Evolutionary conservation across 2,888 invertebrate species (phyloP).

Genomic region (Lumbricus terrestris): DNA sequence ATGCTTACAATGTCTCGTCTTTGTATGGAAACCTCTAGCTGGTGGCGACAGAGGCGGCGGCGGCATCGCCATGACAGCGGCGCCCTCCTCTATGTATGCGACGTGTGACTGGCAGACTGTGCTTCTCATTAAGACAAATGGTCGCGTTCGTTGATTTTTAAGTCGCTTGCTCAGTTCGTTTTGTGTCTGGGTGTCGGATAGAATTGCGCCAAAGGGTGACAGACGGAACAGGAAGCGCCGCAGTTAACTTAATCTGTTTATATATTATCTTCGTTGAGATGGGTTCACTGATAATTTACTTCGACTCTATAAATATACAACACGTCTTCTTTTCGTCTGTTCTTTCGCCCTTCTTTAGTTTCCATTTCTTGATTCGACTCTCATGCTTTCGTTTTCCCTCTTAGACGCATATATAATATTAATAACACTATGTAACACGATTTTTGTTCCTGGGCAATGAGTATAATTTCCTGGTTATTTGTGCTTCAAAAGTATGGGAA

Average conservation of each 20-base stretch:
- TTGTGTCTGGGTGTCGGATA: neutral
- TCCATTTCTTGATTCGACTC: neutral
- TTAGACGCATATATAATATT: too few relatives aligned
- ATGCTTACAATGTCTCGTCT: neutral
- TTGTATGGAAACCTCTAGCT: neutral
- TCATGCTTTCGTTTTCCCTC: too few relatives aligned
- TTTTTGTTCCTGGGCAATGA: too few relatives aligned
- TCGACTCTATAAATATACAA: neutral
- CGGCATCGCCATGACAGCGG: too few relatives aligned
- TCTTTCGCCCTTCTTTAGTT: neutral
- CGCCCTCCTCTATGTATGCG: too few relatives aligned
- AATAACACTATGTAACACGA: too few relatives aligned
- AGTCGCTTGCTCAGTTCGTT: neutral
- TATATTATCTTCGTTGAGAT: neutral
- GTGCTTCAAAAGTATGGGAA: too few relatives aligned
- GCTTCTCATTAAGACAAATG: neutral
- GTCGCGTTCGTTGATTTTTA: neutral
- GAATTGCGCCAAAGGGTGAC: neutral
- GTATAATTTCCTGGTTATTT: too few relatives aligned
- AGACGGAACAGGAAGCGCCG: neutral
- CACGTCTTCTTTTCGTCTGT: neutral
- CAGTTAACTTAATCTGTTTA: neutral
- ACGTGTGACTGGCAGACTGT: too few relatives aligned
- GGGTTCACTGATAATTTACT: neutral
- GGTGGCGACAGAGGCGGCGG: too few relatives aligned